Conservation (phyloP, 2,797 vertebrate genomes). For the Xiphorhynchus erythropygius region DNA sequence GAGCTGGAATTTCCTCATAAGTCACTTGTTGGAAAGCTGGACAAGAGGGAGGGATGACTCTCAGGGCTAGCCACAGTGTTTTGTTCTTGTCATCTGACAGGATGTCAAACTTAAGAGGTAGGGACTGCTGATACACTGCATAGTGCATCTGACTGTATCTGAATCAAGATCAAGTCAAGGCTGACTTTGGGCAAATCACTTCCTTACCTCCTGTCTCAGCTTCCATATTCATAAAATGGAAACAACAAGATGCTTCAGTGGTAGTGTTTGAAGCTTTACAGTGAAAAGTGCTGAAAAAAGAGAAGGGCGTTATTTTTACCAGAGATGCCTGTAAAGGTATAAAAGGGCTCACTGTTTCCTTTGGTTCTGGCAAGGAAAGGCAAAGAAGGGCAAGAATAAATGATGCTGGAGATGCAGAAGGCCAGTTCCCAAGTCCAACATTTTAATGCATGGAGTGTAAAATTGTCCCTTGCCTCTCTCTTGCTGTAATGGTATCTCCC, state of each 20-base stretch:
- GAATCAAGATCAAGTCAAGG: background rate
- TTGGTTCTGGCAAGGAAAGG: background rate
- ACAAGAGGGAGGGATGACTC: background rate
- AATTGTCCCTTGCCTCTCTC: background rate
- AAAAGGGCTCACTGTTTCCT: background rate
- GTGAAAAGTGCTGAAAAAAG: background rate
- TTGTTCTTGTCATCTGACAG: background rate
- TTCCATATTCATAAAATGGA: background rate
- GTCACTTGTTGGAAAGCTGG: background rate
- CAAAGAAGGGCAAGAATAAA: background rate
- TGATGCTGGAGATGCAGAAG: background rate
- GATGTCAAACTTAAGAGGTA: background rate
- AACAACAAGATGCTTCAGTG: background rate
- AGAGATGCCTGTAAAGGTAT: background rate
- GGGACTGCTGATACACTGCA: background rate
- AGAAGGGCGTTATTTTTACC: background rate
- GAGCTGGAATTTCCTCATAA: background rate
- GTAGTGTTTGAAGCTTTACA: background rate
- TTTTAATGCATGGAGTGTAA: conserved; percentile 10
- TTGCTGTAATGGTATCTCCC: background rate
- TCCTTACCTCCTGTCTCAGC: background rate
- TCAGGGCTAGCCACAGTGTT: background rate
- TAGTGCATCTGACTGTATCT: background rate
- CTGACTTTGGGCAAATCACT: background rate
- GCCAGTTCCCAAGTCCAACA: background rate